These are phyloP conservation scores for Xenentodon cancila DNA, from an alignment of 2,797 vertebrate genomes.

Conservation along the genomic window DNA sequence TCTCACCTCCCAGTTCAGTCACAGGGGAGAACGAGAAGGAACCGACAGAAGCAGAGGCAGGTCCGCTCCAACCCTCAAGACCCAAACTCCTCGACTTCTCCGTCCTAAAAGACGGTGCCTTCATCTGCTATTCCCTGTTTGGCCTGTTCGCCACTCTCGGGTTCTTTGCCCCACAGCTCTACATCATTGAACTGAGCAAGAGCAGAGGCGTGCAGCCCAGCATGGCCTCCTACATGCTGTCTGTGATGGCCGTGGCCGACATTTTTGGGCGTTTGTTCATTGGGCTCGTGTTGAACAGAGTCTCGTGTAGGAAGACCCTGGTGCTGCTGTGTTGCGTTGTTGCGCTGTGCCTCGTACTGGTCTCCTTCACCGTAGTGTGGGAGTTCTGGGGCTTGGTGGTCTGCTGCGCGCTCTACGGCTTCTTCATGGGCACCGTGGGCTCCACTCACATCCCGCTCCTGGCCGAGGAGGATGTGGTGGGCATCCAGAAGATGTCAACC, in stretches of 20 bases:
- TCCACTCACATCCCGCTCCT: slow-evolving; percentile 94
- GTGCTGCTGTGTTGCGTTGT: slow-evolving; percentile 88
- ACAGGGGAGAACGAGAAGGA: neutral
- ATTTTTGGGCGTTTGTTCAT: slow-evolving; percentile 88
- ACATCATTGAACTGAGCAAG: slow-evolving; percentile 90
- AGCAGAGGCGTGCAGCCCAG: slow-evolving; percentile 84
- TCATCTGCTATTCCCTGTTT: slow-evolving; percentile 88
- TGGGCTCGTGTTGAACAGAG: slow-evolving; percentile 86
- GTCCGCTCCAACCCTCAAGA: slow-evolving; percentile 15
- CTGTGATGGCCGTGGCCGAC: slow-evolving; percentile 91
- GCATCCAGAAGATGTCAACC: slow-evolving; percentile 90
- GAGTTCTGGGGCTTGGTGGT: slow-evolving; percentile 90
- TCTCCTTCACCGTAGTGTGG: slow-evolving; percentile 87
- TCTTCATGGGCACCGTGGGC: slow-evolving; percentile 89
- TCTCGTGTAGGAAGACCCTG: slow-evolving; percentile 85
- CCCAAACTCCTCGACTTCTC: slow-evolving; percentile 77
- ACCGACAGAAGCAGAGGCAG: neutral
- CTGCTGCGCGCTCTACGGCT: slow-evolving; percentile 90
- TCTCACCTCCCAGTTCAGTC: neutral
- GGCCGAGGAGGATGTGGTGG: slow-evolving; percentile 92
- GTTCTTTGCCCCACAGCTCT: slow-evolving; percentile 94
- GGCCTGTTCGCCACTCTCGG: slow-evolving; percentile 94
- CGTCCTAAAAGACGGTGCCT: slow-evolving; percentile 83
- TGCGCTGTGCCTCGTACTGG: slow-evolving; percentile 84
- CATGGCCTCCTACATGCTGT: slow-evolving; percentile 88